A percentile compares a stretch with the other conserved stretches of the same genome.
phyloP scores from a whole-genome alignment of 2,113 vertebrate species.

The Rhadina sibilatrix region DNA sequence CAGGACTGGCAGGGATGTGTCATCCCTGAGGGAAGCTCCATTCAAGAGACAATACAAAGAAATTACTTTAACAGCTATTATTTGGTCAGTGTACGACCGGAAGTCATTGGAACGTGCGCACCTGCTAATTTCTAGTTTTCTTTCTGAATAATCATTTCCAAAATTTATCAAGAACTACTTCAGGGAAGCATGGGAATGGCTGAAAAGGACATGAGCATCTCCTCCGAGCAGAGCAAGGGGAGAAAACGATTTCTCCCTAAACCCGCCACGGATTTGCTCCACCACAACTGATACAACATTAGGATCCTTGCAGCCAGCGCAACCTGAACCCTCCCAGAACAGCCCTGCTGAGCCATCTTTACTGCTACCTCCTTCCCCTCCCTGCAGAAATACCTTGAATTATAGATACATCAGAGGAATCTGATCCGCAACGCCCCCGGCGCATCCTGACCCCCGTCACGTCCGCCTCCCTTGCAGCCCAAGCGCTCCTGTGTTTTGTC shows the following conservation, averaged over 20 bases:
- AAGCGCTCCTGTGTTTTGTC: neutral
- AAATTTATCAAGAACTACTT: neutral
- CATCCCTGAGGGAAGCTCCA: neutral
- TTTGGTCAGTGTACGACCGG: neutral
- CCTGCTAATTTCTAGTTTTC: neutral
- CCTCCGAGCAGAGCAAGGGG: neutral
- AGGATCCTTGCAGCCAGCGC: neutral
- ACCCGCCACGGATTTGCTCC: neutral
- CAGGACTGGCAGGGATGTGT: neutral
- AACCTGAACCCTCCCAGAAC: neutral
- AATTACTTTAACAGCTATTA: neutral
- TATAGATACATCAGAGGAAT: slow-evolving; percentile 38
- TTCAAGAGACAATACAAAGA: neutral
- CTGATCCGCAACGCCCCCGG: neutral
- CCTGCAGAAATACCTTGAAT: slow-evolving; percentile 48
- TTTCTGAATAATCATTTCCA: neutral
- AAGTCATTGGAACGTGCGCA: neutral
- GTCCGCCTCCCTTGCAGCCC: slow-evolving; percentile 1
- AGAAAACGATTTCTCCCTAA: neutral
- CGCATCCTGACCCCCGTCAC: slow-evolving; percentile 12
- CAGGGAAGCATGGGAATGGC: neutral
- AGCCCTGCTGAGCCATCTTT: slow-evolving; percentile 6
- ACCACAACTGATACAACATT: accelerated
- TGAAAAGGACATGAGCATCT: neutral
- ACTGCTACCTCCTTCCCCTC: neutral